Evolutionary conservation across 2,113 vertebrate species (phyloP).

Genomic region (Eptatretus burgeri): DNA sequence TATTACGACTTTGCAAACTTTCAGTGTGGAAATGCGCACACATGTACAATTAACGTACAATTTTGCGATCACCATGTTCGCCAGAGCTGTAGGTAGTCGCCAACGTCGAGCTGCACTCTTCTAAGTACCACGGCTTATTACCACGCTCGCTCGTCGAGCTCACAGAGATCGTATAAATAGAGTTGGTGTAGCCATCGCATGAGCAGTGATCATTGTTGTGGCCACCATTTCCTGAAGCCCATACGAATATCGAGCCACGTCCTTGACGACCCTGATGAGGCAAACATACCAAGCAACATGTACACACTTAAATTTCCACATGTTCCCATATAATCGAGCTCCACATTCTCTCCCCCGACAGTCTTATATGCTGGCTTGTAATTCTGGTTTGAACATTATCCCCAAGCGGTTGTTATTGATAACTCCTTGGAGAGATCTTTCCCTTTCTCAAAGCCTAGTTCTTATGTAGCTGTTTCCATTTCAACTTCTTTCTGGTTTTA

Average conservation of each 20-base stretch:
- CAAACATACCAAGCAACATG: constrained; percentile 11
- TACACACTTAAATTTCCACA: no score
- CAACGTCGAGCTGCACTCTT: constrained; percentile 76
- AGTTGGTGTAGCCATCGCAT: constrained; percentile 91
- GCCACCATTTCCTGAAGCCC: constrained; percentile 90
- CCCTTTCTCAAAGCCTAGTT: no score
- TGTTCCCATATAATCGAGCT: no score
- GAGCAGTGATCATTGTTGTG: constrained; percentile 90
- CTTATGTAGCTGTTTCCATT: no score
- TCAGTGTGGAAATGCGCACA: no score
- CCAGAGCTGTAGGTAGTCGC: constrained; percentile 96
- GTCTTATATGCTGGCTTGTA: no score
- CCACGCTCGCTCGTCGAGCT: constrained; percentile 91
- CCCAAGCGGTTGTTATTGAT: no score
- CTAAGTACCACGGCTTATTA: constrained; percentile 88
- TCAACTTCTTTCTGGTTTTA: no score
- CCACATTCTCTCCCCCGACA: no score
- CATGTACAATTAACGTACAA: constrained; percentile 19
- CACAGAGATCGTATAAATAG: constrained; percentile 95
- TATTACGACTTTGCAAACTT: no score
- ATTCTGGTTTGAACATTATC: no score
- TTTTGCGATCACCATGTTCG: constrained; percentile 88
- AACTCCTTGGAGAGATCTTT: no score
- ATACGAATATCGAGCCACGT: constrained; percentile 78
- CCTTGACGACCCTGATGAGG: constrained; percentile 51